Base-by-base conservation (phyloP, 2,113 vertebrate genomes). In the Pavo muticus region DNA sequence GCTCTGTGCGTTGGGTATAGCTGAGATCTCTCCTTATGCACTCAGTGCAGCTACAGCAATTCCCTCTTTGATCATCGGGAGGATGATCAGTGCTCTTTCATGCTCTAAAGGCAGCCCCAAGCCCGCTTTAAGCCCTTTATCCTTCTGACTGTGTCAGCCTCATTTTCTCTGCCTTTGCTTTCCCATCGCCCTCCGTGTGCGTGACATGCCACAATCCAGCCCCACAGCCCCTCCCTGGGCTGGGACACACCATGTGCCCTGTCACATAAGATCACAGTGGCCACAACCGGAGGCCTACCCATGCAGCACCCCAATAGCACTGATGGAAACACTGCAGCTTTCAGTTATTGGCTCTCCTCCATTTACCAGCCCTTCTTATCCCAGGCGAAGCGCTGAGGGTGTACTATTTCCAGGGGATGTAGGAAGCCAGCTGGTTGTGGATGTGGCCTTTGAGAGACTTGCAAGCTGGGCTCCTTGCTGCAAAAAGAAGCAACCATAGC, bases 21-120 rank as follows among this genome's bases (percentile, higher is more conserved):
- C 40, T 32, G 56, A 56, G 69, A 39, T 19, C 39, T 39, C 48
- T 48, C 2, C n/a, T n/a, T 21, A 5, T 60, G 14, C 0, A 30
- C 19, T 4, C 76, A 21, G 30, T 7, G 29, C 32, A n/a, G 21
- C 11, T 24, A 21, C 44, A 3, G 9, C 1, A 8, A 12, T 27
- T 32, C 15, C 5, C 19, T 21, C 19, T 65, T 15, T 7, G 32
- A 9, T n/a, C 29, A n/a, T 19, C 21, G 29, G 61, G 35, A 29
- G 39, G 61, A 40, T 29, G 39, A 64, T 27, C 23, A 29, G 57
- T 20, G 25, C 17, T 48, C 42, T 14, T 48, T 15, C 35, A 1
- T 7, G 29, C 19, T 52, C 65, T 76, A 17, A 27, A 50, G 23
- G 6, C 2, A 47, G 32, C 9, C 2, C 4, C 0, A 1, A 20